Evolutionary conservation across 2,797 vertebrate genomes (phyloP).

Genomic region (Onychomys leucogaster): DNA sequence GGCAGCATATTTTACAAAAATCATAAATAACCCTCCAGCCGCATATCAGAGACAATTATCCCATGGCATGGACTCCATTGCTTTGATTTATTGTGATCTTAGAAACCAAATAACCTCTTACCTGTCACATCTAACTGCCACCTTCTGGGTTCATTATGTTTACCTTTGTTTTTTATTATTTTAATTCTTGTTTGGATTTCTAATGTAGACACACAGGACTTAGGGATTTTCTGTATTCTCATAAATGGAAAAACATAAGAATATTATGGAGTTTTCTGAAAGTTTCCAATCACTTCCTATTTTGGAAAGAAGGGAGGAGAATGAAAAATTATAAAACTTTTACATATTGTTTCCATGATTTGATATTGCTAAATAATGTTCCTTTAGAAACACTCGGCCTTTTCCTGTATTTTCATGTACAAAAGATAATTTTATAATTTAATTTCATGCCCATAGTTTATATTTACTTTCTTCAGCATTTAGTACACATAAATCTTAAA

Average conservation of each 20-base stretch:
- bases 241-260: constrained; percentile 2
- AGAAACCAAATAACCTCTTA: constrained; percentile 81
- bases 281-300: not conserved
- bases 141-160: constrained; percentile 73
- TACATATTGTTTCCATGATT: not conserved
- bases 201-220: constrained; percentile 54
- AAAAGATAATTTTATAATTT: not conserved
- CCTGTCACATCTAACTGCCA: constrained; percentile 76
- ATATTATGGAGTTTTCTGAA: not conserved
- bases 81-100: constrained; percentile 84
- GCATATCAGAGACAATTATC: constrained; percentile 86
- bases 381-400: not conserved
- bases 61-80: constrained; percentile 73
- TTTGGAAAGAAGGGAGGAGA: not conserved
- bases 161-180: constrained; percentile 74
- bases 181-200: constrained; percentile 71
- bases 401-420: not conserved
- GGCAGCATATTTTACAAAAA: constrained; percentile 85
- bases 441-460: not conserved
- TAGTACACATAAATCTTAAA: not conserved
- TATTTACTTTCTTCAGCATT: not conserved
- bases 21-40: constrained; percentile 84
- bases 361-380: not conserved
- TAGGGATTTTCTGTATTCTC: not conserved
- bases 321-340: not conserved